Conservation (phyloP, 2,113 vertebrate species). For the Callopanchax toddi region DNA sequence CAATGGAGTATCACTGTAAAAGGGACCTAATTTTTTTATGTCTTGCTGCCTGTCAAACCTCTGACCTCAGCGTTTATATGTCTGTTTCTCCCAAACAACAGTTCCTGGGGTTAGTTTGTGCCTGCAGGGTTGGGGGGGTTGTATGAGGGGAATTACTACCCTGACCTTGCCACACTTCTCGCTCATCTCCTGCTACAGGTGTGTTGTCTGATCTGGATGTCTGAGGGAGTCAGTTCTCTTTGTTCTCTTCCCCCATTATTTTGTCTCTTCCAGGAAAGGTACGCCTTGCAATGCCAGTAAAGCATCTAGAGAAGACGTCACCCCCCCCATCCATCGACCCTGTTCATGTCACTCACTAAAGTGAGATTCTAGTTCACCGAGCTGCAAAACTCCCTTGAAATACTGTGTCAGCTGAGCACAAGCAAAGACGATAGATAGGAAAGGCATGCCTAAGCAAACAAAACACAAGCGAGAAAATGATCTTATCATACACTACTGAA, state of each 20-base stretch:
- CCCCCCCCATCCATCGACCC: conserved; percentile 44
- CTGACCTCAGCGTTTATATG: not conserved
- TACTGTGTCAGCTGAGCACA: conserved; percentile 17
- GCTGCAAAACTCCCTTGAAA: conserved; percentile 36
- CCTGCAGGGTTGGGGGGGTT: conserved; percentile 28
- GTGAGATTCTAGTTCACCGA: conserved; percentile 33
- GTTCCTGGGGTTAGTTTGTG: conserved; percentile 11
- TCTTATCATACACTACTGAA: not conserved
- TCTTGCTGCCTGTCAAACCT: not conserved
- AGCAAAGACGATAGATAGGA: not conserved
- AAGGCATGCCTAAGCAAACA: not conserved
- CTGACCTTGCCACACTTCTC: conserved; percentile 36
- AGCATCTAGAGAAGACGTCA: conserved; percentile 52
- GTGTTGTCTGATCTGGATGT: conserved; percentile 61
- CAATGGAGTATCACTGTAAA: conserved; percentile 15
- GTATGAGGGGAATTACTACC: conserved; percentile 44
- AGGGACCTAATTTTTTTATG: not conserved
- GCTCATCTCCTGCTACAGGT: conserved; percentile 69
- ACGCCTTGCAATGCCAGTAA: conserved; percentile 69
- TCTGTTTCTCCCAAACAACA: conserved; percentile 6
- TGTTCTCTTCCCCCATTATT: conserved; percentile 71
- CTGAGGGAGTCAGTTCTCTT: conserved; percentile 60
- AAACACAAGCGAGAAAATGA: not conserved
- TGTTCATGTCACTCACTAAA: conserved; percentile 33
- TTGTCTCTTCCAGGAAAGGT: conserved; percentile 71